These are phyloP conservation scores for Poliocrania exsul DNA, from an alignment of 2,797 vertebrate genomes.

Conservation along the genomic window DNA sequence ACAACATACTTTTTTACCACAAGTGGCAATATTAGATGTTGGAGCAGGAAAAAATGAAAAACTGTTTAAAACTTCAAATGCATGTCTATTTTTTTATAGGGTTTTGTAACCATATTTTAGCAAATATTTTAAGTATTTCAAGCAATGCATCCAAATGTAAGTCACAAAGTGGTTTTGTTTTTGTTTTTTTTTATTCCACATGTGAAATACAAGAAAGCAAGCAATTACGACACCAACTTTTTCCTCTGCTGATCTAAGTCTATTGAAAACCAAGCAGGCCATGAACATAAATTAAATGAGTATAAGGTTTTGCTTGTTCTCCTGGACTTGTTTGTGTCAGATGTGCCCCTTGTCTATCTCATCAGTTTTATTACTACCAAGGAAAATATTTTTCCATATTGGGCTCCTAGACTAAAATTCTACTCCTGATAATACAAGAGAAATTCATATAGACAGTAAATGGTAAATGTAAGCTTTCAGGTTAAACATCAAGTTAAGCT, in stretches of 20 bases:
- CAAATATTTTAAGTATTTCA: background rate
- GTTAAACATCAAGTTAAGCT: background rate
- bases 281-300: background rate
- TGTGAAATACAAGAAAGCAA: background rate
- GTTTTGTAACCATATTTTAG: background rate
- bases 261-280: background rate
- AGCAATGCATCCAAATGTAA: background rate
- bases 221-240: background rate
- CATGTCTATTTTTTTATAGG: background rate
- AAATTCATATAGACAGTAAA: background rate
- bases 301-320: background rate
- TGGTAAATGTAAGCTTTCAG: background rate
- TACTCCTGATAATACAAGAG: background rate
- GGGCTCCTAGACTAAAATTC: background rate
- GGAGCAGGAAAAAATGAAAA: background rate
- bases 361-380: background rate
- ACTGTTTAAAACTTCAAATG: background rate
- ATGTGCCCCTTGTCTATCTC: background rate
- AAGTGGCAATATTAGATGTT: background rate
- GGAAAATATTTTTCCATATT: background rate
- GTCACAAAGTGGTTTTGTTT: background rate
- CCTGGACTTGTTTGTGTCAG: background rate
- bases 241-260: background rate
- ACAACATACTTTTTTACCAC: background rate
- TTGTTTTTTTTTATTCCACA: accelerated